phyloP scores from a whole-genome alignment of 2,113 vertebrate species.

The Tupaia tana region DNA sequence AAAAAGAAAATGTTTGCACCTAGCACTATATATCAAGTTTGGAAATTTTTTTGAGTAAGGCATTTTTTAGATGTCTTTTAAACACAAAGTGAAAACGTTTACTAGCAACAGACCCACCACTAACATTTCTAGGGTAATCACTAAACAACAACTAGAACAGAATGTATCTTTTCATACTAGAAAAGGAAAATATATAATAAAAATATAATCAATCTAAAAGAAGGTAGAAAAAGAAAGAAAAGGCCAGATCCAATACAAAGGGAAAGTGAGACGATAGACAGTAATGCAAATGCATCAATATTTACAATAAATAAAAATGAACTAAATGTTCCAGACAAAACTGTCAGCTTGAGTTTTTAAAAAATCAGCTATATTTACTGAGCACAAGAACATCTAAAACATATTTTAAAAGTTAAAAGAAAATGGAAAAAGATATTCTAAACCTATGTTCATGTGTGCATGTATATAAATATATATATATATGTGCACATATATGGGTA shows the following conservation, averaged over 20 bases:
- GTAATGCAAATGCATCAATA: not conserved
- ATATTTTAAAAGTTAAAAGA: not conserved
- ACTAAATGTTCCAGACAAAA: slow-evolving; percentile 18
- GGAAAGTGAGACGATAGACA: not conserved
- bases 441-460: not conserved
- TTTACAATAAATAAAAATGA: not conserved
- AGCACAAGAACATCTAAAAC: not conserved
- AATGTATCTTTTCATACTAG: not conserved
- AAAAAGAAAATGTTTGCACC: not conserved
- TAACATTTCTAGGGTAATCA: not conserved
- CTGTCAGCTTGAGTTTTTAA: not conserved
- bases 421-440: not conserved
- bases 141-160: not conserved
- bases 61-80: no score
- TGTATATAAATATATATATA: not conserved
- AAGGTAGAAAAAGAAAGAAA: not conserved
- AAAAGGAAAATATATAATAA: not conserved
- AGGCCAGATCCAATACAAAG: not conserved
- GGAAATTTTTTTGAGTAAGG: not conserved
- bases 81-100: not conserved
- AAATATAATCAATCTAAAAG: not conserved
- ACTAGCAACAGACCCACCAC: not conserved
- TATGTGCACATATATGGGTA: accelerated
- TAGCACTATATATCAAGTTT: not conserved
- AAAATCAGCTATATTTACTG: not conserved